Base-by-base conservation (phyloP, 2,888 invertebrate genomes). In the Molanna angustata region DNA sequence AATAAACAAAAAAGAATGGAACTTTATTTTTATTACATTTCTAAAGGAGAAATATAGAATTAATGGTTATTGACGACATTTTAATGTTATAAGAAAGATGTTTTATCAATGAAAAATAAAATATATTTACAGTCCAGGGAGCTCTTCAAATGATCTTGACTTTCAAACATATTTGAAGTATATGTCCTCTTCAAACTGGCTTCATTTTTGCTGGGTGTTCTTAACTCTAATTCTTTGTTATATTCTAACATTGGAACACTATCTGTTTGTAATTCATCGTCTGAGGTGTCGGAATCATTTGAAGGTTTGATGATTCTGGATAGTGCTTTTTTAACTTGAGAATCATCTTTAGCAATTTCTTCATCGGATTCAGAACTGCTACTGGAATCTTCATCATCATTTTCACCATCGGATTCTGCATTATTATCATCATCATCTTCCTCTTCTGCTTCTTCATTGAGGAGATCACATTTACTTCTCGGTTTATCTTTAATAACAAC, bases 391-490 rank as follows among this genome's bases (percentile, higher is more conserved):
- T 60, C 50, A 27, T 62, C 62, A 20, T 62, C 60, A 32, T 63
- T 60, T 45, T 62, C 57, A 54, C 69, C 67, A 39, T 75, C 73
- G 3, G 76, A 76, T 57, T 76, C 76, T 52, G 67, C 67, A 27
- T 62, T 76, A 58, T 76, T 75, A 52, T 67, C 67, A 32, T 62
- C 63, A 54, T 69, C 68, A 40, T 75, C 73, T 4, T 77, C 72
- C 61, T 74, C 76, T 58, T 76, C 76, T 37, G 80, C 80, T 61
- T 80, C 79, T 54, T 76, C 73, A 50, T 73, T 72, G 49, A 76
- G 58, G 66, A 74, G 68, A 19, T 70, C 67, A 52, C 74, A 75
- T 20, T 65, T 66, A 57, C 73, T 73, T 48, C 67, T 69, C 7
- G 71, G 69, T 46, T 74, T 74, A 49, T 73, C 71, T 59, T 49